A percentile compares a stretch with the other conserved stretches of the same genome.
phyloP scores from a whole-genome alignment of 2,113 vertebrate species.

The Chrysochloris asiatica region DNA sequence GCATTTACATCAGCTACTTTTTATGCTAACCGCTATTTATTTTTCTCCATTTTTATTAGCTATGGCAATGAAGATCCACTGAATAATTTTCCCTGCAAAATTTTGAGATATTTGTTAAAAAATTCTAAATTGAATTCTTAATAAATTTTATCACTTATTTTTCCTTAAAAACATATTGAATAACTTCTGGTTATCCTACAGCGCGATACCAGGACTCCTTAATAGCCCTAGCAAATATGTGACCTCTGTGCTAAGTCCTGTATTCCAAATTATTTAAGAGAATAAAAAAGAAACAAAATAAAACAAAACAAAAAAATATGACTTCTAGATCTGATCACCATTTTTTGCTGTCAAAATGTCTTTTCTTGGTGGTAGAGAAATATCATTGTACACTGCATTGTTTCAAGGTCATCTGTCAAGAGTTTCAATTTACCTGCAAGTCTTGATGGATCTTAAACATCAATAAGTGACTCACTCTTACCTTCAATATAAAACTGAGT shows the following conservation, averaged over 20 bases:
- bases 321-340: constrained; percentile 37
- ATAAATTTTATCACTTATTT: neutral
- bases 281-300: neutral
- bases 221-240: constrained; percentile 4
- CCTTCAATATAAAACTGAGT: constrained; percentile 33
- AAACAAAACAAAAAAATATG: too few relatives aligned
- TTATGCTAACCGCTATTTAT: neutral
- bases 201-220: neutral
- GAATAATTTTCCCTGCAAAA: constrained; percentile 48
- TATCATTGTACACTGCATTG: neutral
- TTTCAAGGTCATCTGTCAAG: constrained; percentile 64
- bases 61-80: neutral
- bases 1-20: neutral
- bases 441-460: constrained; percentile 32
- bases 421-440: constrained; percentile 59
- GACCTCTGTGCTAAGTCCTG: constrained; percentile 28
- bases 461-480: constrained; percentile 18
- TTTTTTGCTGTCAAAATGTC: constrained; percentile 60
- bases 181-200: constrained; percentile 22
- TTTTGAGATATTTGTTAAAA: constrained; percentile 7
- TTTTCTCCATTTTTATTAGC: constrained; percentile 31
- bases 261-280: constrained; percentile 41
- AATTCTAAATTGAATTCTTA: constrained; percentile 46
- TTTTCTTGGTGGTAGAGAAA: constrained; percentile 51
- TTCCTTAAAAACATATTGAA: neutral